Evolutionary conservation across 1,140 invertebrate species (phyloP).

Genomic region (Orchesella cincta): DNA sequence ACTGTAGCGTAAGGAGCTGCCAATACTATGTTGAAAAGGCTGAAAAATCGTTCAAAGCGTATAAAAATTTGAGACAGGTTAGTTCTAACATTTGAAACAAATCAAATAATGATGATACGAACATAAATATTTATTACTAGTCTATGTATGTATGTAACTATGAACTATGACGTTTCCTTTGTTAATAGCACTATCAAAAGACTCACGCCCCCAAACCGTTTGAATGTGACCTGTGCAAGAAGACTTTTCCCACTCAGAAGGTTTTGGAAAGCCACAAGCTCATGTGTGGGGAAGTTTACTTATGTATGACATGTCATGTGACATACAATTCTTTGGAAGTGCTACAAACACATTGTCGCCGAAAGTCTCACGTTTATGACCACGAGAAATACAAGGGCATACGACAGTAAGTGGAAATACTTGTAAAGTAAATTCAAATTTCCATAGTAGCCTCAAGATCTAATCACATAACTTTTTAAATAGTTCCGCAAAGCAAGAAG

Average conservation of each 20-base stretch:
- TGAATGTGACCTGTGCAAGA: slow-evolving; percentile 60
- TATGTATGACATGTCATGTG: slow-evolving; percentile 56
- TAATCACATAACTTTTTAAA: not conserved
- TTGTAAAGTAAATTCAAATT: not conserved
- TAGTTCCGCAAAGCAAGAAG: slow-evolving; percentile 7
- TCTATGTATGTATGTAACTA: no score
- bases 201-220: slow-evolving; percentile 63
- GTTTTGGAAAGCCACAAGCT: slow-evolving; percentile 58
- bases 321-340: slow-evolving; percentile 62
- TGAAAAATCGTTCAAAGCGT: slow-evolving; percentile 10
- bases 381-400: slow-evolving; percentile 45
- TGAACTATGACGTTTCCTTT: not conserved
- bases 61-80: slow-evolving; percentile 12
- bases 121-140: no score
- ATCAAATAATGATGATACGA: no score
- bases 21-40: not conserved
- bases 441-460: not conserved
- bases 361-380: slow-evolving; percentile 58
- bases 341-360: slow-evolving; percentile 62
- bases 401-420: slow-evolving; percentile 53
- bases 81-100: not conserved
- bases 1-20: not conserved
- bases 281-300: slow-evolving; percentile 61
- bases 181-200: slow-evolving; percentile 66
- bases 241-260: slow-evolving; percentile 62